These are phyloP conservation scores for Drosophila hydei DNA, from an alignment of 1,140 invertebrate species.

Conservation along the genomic window DNA sequence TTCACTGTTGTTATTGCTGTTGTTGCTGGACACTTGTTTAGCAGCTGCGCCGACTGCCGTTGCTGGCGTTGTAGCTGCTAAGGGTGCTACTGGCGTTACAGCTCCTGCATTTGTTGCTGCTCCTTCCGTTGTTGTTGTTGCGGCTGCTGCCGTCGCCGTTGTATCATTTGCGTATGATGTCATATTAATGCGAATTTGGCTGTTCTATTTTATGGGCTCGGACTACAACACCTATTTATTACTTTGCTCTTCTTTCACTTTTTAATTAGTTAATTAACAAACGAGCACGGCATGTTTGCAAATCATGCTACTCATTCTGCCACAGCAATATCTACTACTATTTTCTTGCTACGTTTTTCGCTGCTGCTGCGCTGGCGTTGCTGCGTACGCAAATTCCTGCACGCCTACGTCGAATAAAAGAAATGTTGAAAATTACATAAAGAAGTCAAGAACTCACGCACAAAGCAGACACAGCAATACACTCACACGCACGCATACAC, in stretches of 20 bases:
- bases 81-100: conserved; percentile 22
- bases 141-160: conserved; percentile 55
- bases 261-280: conserved; percentile 74
- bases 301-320: conserved; percentile 40
- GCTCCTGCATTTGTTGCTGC: conserved; percentile 14
- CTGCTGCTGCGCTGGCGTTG: conserved; percentile 29
- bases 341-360: conserved; percentile 37
- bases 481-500: conserved; percentile 9
- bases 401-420: conserved; percentile 45
- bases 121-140: conserved; percentile 40
- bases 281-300: conserved; percentile 46
- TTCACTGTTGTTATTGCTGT: conserved; percentile 28
- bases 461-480: conserved; percentile 42
- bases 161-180: conserved; percentile 81
- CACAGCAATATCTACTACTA: conserved; percentile 49
- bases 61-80: conserved; percentile 12
- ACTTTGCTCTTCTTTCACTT: conserved; percentile 48
- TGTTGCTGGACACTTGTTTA: conserved; percentile 52
- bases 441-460: conserved; percentile 51
- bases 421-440: conserved; percentile 53
- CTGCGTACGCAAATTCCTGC: conserved; percentile 63
- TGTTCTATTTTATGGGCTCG: conserved; percentile 9
- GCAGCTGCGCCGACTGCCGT: conserved; percentile 26
- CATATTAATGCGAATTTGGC: conserved; percentile 55
- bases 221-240: conserved; percentile 53